Percentiles rank a stretch among this genome's conserved stretches.
Conservation (phyloP, 2,113 vertebrate species). For the Epinephelus cyanopodus region DNA sequence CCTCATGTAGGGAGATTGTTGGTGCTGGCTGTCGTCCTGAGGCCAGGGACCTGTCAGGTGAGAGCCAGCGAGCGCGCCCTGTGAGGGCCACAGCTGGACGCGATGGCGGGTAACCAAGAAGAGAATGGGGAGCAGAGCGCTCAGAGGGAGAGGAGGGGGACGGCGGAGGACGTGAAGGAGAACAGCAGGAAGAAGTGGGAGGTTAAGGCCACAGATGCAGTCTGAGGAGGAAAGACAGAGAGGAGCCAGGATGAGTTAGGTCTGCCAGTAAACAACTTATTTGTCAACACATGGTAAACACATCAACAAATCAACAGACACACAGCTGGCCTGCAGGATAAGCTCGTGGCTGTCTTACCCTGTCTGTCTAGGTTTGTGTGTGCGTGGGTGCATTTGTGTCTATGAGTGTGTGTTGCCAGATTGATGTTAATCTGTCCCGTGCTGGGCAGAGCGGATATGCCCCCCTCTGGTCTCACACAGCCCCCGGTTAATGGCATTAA, state of each 20-base stretch:
- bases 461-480: slow-evolving; percentile 40
- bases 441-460: slow-evolving; percentile 53
- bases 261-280: slow-evolving; percentile 49
- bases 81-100: slow-evolving; percentile 89
- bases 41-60: slow-evolving; percentile 98
- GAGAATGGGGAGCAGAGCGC: slow-evolving; percentile 66
- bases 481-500: slow-evolving; percentile 73
- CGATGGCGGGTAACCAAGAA: slow-evolving; percentile 77
- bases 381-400: background rate
- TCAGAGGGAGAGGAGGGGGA: slow-evolving; percentile 16
- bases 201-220: slow-evolving; percentile 68
- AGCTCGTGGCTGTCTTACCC: slow-evolving; percentile 35
- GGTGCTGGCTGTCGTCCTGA: slow-evolving; percentile 92
- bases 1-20: slow-evolving; percentile 93
- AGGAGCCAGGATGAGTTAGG: background rate
- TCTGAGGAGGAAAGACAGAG: slow-evolving; percentile 45
- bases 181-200: slow-evolving; percentile 36
- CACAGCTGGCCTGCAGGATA: slow-evolving; percentile 66
- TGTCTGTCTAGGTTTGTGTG: slow-evolving; percentile 52
- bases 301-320: slow-evolving; percentile 62
- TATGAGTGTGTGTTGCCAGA: slow-evolving; percentile 38
- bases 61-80: slow-evolving; percentile 92
- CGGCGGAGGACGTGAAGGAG: slow-evolving; percentile 21
- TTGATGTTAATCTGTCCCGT: slow-evolving; percentile 68
- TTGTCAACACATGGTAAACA: slow-evolving; percentile 52